A percentile compares a stretch with the other conserved stretches of the same genome.
These are phyloP conservation scores for Rhopilema esculentum DNA, from an alignment of 30 jellyfish, hydroid and myxozoan genomes.

Conservation along the genomic window DNA sequence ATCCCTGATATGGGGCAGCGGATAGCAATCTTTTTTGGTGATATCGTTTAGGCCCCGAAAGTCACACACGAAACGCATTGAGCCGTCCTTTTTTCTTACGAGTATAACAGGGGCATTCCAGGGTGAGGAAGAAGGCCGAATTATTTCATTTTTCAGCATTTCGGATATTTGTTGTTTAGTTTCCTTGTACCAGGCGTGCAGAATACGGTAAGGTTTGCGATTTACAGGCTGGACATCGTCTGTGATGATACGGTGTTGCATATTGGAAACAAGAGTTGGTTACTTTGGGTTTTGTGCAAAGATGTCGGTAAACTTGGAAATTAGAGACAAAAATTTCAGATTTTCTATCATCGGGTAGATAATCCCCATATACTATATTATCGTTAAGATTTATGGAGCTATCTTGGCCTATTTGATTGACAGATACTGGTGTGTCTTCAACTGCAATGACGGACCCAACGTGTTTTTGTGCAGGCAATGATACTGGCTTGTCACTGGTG, in stretches of 20 bases:
- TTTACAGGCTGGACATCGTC: slow-evolving; percentile 62
- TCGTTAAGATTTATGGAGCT: neutral
- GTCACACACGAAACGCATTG: slow-evolving; percentile 55
- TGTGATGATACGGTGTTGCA: slow-evolving; percentile 59
- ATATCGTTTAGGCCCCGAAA: slow-evolving; percentile 53
- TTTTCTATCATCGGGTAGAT: slow-evolving; percentile 17
- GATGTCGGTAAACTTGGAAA: neutral
- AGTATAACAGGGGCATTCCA: slow-evolving; percentile 59
- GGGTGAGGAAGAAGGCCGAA: slow-evolving; percentile 56
- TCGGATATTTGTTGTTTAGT: slow-evolving; percentile 40
- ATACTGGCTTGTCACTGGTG: slow-evolving; percentile 11
- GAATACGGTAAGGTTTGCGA: slow-evolving; percentile 58
- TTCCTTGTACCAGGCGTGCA: slow-evolving; percentile 64
- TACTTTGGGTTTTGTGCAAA: slow-evolving; percentile 20
- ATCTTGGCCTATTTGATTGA: neutral
- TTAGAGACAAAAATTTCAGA: neutral
- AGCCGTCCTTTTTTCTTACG: slow-evolving; percentile 50
- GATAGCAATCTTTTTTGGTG: slow-evolving; percentile 61
- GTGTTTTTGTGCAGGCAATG: slow-evolving; percentile 5
- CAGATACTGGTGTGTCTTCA: neutral
- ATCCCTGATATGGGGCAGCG: slow-evolving; percentile 65
- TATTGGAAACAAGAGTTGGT: slow-evolving; percentile 25
- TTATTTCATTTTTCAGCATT: slow-evolving; percentile 50
- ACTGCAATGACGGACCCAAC: slow-evolving; percentile 24
- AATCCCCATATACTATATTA: slow-evolving; percentile 7